Conservation (phyloP, 2,113 vertebrate genomes). For the Gallinago jamesoni region DNA sequence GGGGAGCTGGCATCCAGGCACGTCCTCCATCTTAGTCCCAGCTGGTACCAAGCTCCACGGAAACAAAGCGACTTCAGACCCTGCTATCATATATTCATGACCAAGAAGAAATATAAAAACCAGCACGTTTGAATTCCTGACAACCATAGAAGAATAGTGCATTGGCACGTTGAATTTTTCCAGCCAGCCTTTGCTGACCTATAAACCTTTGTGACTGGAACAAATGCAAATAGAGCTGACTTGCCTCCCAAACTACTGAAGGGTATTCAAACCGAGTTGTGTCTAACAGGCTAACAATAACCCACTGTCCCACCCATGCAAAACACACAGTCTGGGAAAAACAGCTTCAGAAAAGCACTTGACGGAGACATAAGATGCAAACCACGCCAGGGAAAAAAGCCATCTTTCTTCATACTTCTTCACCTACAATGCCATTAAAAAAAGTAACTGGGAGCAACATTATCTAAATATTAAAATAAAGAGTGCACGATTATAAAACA, state of each 20-base stretch:
- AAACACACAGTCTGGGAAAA: slow-evolving; percentile 78
- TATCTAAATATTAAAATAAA: neutral
- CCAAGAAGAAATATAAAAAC: slow-evolving; percentile 72
- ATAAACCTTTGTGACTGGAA: slow-evolving; percentile 96
- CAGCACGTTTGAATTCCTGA: slow-evolving; percentile 71
- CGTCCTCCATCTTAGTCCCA: slow-evolving; percentile 76
- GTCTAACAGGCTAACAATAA: slow-evolving; percentile 86
- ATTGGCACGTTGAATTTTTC: slow-evolving; percentile 75
- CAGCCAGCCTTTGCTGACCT: slow-evolving; percentile 91
- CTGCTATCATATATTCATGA: slow-evolving; percentile 75
- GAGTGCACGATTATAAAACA: neutral
- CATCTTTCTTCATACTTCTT: slow-evolving; percentile 21
- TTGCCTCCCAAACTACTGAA: slow-evolving; percentile 87
- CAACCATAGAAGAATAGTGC: slow-evolving; percentile 73
- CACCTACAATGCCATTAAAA: neutral
- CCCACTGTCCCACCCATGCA: slow-evolving; percentile 78
- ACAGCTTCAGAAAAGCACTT: slow-evolving; percentile 73
- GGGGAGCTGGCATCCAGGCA: slow-evolving; percentile 70
- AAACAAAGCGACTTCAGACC: slow-evolving; percentile 72
- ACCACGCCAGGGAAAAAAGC: neutral
- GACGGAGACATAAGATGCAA: slow-evolving; percentile 60
- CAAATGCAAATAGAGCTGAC: slow-evolving; percentile 95
- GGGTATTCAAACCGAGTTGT: slow-evolving; percentile 87
- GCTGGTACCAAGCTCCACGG: slow-evolving; percentile 74
- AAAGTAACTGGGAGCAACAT: neutral